A percentile compares a stretch with the other conserved stretches of the same genome.
These are phyloP conservation scores for Noctua comes DNA, from an alignment of 2,888 invertebrate genomes.

Conservation along the genomic window DNA sequence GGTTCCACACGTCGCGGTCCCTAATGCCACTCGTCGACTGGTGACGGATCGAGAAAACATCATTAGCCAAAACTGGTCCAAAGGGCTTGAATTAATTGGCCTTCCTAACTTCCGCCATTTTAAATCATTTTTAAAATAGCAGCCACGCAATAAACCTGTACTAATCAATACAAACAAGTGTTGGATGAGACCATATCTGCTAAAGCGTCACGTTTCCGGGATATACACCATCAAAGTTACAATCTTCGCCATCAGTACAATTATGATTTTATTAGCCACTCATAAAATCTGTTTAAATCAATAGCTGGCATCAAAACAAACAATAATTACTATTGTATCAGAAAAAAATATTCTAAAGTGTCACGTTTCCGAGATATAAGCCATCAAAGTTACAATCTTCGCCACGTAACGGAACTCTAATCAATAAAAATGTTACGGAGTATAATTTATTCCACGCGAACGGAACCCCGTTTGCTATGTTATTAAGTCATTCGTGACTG, in stretches of 20 bases:
- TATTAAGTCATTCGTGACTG: constrained; percentile 50
- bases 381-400: background rate
- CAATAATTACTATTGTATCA: background rate
- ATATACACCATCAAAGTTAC: background rate
- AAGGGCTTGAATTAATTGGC: background rate
- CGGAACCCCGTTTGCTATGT: constrained; percentile 20
- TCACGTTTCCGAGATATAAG: background rate
- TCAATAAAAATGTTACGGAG: constrained; percentile 29
- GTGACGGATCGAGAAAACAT: background rate
- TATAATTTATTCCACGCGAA: constrained; percentile 47
- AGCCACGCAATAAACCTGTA: background rate
- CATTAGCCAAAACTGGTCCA: background rate
- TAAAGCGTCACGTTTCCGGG: too few species aligned
- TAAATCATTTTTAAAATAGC: background rate
- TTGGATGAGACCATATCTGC: background rate
- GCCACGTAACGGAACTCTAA: constrained; percentile 8
- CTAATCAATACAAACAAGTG: background rate
- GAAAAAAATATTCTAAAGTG: background rate
- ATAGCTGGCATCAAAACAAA: background rate
- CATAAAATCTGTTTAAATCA: background rate
- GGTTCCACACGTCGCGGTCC: background rate
- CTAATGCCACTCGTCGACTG: background rate
- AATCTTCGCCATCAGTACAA: background rate
- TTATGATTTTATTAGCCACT: background rate
- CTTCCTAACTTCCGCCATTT: background rate